A percentile compares a stretch with the other conserved stretches of the same genome.
phyloP scores from a whole-genome alignment of 2,113 vertebrate species.

The Lucifuga dentata region DNA sequence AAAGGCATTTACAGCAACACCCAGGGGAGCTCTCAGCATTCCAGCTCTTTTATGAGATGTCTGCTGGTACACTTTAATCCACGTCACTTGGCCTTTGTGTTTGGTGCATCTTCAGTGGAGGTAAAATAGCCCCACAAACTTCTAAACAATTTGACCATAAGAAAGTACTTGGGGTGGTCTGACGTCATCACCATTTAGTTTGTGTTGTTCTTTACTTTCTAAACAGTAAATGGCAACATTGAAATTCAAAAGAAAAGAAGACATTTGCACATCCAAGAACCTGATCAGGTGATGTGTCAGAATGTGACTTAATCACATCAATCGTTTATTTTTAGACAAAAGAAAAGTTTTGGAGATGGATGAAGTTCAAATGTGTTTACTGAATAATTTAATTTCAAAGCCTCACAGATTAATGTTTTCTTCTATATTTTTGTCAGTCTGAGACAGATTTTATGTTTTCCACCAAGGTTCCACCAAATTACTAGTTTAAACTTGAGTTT shows the following conservation, averaged over 20 bases:
- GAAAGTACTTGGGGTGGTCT: slow-evolving; percentile 53
- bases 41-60: slow-evolving; percentile 54
- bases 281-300: neutral
- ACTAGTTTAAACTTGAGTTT: no score
- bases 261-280: slow-evolving; percentile 31
- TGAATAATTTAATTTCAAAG: no score
- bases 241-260: neutral
- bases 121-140: slow-evolving; percentile 32
- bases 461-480: no score
- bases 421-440: no score
- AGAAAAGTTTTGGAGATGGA: no score
- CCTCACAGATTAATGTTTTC: no score
- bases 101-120: slow-evolving; percentile 3
- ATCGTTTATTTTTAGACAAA: no score
- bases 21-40: slow-evolving; percentile 65
- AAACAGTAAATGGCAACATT: neutral
- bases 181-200: neutral
- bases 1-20: slow-evolving; percentile 51
- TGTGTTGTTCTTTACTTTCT: neutral
- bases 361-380: no score
- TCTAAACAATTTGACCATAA: slow-evolving; percentile 21
- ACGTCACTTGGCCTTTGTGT: slow-evolving; percentile 48
- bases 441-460: no score
- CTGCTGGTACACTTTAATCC: slow-evolving; percentile 63
- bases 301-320: no score